A percentile compares a stretch with the other conserved stretches of the same genome.
phyloP scores from a whole-genome alignment of 2,797 vertebrate genomes.

The Meriones psammophilus region DNA sequence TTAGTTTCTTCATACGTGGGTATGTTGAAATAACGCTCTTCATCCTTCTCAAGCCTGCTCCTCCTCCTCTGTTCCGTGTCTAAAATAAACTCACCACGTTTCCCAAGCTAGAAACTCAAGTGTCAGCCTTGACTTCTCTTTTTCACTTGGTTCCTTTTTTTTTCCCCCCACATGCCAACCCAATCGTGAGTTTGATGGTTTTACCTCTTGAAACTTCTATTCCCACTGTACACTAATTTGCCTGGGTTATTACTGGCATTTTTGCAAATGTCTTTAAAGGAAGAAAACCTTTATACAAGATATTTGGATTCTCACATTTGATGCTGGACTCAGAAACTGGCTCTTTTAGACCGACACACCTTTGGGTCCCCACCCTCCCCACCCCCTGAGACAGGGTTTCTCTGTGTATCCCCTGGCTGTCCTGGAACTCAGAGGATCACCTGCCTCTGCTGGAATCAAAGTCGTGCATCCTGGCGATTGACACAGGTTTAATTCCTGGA shows the following conservation, averaged over 20 bases:
- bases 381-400: neutral
- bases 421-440: neutral
- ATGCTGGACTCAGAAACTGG: neutral
- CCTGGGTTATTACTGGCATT: neutral
- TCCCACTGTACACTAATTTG: slow-evolving; percentile 26
- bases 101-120: slow-evolving; percentile 49
- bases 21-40: slow-evolving; percentile 16
- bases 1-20: slow-evolving; percentile 56
- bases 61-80: neutral
- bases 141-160: slow-evolving; percentile 17
- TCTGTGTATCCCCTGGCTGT: neutral
- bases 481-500: neutral
- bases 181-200: slow-evolving; percentile 26
- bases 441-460: neutral
- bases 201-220: slow-evolving; percentile 15
- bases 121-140: slow-evolving; percentile 40
- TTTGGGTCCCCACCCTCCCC: too few species aligned
- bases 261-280: neutral
- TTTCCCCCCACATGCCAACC: slow-evolving; percentile 5
- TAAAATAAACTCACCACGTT: neutral
- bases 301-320: neutral
- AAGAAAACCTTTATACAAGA: neutral
- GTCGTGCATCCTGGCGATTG: neutral
- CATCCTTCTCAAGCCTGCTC: neutral
- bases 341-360: neutral